Conservation (phyloP, 2,888 invertebrate species). For the Xestia xanthographa region DNA sequence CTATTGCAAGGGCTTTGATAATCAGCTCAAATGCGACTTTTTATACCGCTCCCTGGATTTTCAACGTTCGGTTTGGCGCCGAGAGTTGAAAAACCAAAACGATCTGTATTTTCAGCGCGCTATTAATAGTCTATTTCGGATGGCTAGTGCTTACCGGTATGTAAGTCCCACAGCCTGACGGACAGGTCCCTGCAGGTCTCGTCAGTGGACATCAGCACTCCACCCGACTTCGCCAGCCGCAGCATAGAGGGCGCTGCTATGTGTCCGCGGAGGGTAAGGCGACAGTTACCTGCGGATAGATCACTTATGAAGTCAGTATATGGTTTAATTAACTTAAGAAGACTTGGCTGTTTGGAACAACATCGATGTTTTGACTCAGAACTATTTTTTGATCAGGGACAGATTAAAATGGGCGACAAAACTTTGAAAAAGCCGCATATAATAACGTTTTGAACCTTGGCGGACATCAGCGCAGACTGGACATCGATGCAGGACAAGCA, state of each 20-base stretch:
- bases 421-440: too few species aligned
- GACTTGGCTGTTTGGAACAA: not conserved
- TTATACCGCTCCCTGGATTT: not conserved
- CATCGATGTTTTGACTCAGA: not conserved
- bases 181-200: constrained; percentile 93
- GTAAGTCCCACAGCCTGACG: constrained; percentile 95
- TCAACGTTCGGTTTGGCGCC: not conserved
- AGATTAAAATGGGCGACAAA: too few species aligned
- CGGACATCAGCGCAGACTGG: too few species aligned
- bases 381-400: not conserved
- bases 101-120: not conserved
- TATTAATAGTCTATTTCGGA: not conserved
- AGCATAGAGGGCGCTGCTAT: constrained; percentile 94
- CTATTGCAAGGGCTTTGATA: not conserved
- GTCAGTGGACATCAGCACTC: constrained; percentile 94
- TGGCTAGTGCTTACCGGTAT: constrained; percentile 90
- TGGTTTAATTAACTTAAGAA: too few species aligned
- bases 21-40: not conserved
- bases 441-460: too few species aligned
- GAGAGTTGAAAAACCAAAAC: not conserved
- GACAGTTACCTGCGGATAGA: constrained; percentile 93
- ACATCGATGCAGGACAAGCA: not conserved
- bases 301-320: too few species aligned
- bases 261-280: constrained; percentile 94
- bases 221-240: constrained; percentile 93